These are phyloP conservation scores for Mactra quadrangularis DNA, from an alignment of 1,140 invertebrate species.

Conservation along the genomic window DNA sequence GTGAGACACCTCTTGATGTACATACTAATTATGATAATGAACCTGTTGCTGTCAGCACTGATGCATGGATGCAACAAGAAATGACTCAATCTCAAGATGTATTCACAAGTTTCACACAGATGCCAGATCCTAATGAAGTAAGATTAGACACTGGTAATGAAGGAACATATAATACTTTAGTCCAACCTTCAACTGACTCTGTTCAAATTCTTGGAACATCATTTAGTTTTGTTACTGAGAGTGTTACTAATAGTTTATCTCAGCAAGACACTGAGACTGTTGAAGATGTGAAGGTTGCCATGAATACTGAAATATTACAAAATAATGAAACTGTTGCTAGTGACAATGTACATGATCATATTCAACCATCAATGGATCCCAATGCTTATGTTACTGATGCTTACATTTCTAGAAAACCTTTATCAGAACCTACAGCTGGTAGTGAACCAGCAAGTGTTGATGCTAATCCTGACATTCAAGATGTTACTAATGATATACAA, in stretches of 20 bases:
- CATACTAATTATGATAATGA: background rate
- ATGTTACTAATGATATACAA: background rate
- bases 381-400: constrained; percentile 67
- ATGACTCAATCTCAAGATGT: background rate
- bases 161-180: background rate
- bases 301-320: constrained; percentile 8
- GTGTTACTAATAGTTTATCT: background rate
- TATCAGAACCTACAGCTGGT: constrained; percentile 61
- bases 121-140: background rate
- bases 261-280: constrained; percentile 13
- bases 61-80: background rate
- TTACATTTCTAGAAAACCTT: constrained; percentile 71
- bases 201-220: constrained; percentile 15
- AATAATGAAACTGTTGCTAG: constrained; percentile 52
- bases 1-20: background rate
- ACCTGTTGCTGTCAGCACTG: background rate
- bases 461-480: background rate
- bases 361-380: constrained; percentile 43
- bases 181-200: background rate
- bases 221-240: constrained; percentile 11
- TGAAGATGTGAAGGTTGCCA: background rate
- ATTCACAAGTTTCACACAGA: no score
- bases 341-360: constrained; percentile 41
- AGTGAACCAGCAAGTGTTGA: constrained; percentile 8
- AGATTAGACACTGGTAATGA: background rate